Conservation (phyloP, 2,888 invertebrate species). For the Drosophila yooni region DNA sequence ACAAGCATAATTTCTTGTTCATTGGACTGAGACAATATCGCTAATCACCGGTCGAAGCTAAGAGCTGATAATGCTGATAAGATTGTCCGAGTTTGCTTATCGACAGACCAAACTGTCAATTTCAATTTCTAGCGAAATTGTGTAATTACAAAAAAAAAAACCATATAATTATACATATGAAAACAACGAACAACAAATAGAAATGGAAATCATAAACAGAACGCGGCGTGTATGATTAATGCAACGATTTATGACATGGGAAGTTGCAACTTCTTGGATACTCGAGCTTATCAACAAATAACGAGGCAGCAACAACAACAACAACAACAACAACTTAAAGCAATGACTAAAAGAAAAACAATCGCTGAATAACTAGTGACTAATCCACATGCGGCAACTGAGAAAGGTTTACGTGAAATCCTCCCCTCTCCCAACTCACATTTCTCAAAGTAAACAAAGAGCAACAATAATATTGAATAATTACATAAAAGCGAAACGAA, state of each 20-base stretch:
- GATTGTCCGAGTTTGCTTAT: slow-evolving; percentile 32
- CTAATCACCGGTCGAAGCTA: slow-evolving; percentile 8
- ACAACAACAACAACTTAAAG: neutral
- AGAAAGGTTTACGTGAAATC: slow-evolving; percentile 19
- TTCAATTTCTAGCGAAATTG: slow-evolving; percentile 41
- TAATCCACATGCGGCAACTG: slow-evolving; percentile 26
- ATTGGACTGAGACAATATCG: neutral
- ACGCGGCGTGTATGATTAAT: slow-evolving; percentile 3
- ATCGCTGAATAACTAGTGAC: slow-evolving; percentile 19
- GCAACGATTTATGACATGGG: neutral
- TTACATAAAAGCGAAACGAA: slow-evolving; percentile 2
- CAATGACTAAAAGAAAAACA: slow-evolving; percentile 1
- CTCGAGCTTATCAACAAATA: slow-evolving; percentile 36
- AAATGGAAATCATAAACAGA: neutral
- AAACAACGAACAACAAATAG: neutral
- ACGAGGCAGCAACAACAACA: slow-evolving; percentile 9
- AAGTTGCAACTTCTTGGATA: slow-evolving; percentile 24
- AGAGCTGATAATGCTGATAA: slow-evolving; percentile 50
- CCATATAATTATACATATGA: slow-evolving; percentile 4
- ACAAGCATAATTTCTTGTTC: neutral
- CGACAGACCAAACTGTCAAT: slow-evolving; percentile 3
- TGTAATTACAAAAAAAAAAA: slow-evolving; percentile 43
- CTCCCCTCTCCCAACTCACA: neutral
- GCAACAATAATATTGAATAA: neutral
- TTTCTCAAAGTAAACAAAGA: neutral